These are phyloP conservation scores for Globodera ellingtonae DNA, from an alignment of 1,140 invertebrate species.

Conservation along the genomic window DNA sequence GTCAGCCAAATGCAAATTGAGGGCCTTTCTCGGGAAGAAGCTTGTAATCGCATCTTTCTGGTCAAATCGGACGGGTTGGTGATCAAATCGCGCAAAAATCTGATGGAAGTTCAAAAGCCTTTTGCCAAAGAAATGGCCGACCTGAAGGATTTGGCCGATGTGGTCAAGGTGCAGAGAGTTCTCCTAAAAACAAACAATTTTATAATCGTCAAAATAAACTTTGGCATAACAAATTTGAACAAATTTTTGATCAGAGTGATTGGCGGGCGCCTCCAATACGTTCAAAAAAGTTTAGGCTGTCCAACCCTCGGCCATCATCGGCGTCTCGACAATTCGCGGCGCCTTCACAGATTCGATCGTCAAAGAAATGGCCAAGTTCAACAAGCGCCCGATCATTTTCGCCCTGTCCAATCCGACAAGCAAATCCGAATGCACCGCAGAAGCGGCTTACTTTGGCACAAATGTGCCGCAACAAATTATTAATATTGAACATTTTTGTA, in stretches of 20 bases:
- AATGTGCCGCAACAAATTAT: slow-evolving; percentile 70
- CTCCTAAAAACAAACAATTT: slow-evolving; percentile 22
- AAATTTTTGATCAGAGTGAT: too few relatives aligned
- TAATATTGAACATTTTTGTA: background rate
- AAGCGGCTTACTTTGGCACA: slow-evolving; percentile 83
- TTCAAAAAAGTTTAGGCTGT: slow-evolving; percentile 66
- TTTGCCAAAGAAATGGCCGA: slow-evolving; percentile 82
- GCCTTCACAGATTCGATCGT: slow-evolving; percentile 85
- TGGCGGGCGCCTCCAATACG: too few relatives aligned
- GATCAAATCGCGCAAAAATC: slow-evolving; percentile 49
- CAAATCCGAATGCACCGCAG: slow-evolving; percentile 93
- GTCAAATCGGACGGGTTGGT: slow-evolving; percentile 67
- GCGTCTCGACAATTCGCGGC: slow-evolving; percentile 77
- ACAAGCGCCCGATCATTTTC: slow-evolving; percentile 86
- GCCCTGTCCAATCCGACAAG: slow-evolving; percentile 92
- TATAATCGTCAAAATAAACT: too few relatives aligned
- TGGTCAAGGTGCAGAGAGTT: slow-evolving; percentile 72
- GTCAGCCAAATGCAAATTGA: slow-evolving; percentile 77
- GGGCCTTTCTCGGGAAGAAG: slow-evolving; percentile 72
- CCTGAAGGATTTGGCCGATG: slow-evolving; percentile 76
- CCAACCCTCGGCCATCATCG: slow-evolving; percentile 82
- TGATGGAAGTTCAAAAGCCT: slow-evolving; percentile 74
- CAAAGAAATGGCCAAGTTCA: slow-evolving; percentile 81
- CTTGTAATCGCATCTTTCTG: slow-evolving; percentile 78
- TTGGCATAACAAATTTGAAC: background rate